Percentiles rank a stretch among this genome's conserved stretches.
phyloP scores from a whole-genome alignment of 2,797 vertebrate genomes.

The Rhyacichthys aspro region DNA sequence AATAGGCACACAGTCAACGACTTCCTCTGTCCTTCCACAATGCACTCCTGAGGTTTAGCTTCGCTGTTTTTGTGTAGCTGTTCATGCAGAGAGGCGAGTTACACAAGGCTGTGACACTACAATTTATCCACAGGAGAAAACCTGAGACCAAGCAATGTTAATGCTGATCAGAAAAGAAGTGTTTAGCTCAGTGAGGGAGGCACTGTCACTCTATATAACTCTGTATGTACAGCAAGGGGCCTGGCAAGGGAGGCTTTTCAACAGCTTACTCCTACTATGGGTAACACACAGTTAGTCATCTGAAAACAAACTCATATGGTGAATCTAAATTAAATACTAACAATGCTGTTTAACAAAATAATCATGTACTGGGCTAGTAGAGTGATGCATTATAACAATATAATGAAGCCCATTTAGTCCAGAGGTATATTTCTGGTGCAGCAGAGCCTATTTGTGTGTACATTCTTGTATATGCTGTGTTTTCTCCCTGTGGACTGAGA shows the following conservation, averaged over 20 bases:
- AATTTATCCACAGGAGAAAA: conserved; percentile 23
- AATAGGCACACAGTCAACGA: conserved; percentile 34
- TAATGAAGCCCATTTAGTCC: too few species aligned
- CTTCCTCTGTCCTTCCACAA: conserved; percentile 34
- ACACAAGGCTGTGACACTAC: conserved; percentile 19
- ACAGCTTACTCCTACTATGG: conserved; percentile 32
- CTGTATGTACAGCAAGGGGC: conserved; percentile 20
- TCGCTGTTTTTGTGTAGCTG: conserved; percentile 37
- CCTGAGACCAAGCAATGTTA: conserved; percentile 19
- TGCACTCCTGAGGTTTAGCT: conserved; percentile 29
- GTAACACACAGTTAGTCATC: conserved; percentile 1
- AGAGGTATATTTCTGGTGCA: too few species aligned
- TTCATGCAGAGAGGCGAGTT: conserved; percentile 29
- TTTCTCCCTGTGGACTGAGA: too few species aligned
- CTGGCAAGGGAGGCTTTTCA: conserved; percentile 21
- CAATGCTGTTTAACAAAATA: too few species aligned
- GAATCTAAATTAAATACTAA: not conserved
- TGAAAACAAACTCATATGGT: not conserved
- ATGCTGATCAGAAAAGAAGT: conserved; percentile 45
- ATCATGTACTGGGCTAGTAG: too few species aligned
- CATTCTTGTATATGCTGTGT: too few species aligned
- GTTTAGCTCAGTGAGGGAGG: conserved; percentile 34
- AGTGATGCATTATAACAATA: too few species aligned
- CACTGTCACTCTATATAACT: conserved; percentile 31
- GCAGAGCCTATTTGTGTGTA: too few species aligned